Percentiles rank a stretch among this genome's conserved stretches.
These are phyloP conservation scores for Leptopilina syphax DNA, from an alignment of 2,888 invertebrate species.

Conservation along the genomic window DNA sequence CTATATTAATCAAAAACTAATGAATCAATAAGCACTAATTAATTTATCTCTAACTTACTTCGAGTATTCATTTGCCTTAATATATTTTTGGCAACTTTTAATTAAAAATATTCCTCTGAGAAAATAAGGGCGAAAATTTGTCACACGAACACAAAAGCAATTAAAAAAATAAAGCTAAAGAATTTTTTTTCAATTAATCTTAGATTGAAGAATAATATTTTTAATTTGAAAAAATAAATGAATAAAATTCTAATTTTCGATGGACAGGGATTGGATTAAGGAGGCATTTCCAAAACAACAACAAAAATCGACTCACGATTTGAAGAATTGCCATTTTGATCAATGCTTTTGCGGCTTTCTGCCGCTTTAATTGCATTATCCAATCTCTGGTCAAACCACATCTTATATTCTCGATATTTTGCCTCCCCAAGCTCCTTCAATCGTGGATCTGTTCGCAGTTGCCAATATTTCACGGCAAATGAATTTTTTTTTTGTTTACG, in stretches of 20 bases:
- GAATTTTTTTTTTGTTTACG: neutral
- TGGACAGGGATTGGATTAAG: neutral
- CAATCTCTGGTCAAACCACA: conserved; percentile 89
- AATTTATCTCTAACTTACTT: neutral
- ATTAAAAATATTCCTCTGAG: neutral
- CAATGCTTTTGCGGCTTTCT: conserved; percentile 71
- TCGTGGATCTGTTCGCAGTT: conserved; percentile 83
- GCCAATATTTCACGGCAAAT: conserved; percentile 32
- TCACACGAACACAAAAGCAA: neutral
- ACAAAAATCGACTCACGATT: conserved; percentile 65
- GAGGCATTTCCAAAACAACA: conserved; percentile 2
- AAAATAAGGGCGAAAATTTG: neutral
- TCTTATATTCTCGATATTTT: conserved; percentile 84
- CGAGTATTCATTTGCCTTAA: neutral
- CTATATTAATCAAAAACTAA: no score
- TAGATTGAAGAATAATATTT: no score
- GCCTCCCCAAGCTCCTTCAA: conserved; percentile 85
- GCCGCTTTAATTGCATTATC: conserved; percentile 93
- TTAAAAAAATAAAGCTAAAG: neutral
- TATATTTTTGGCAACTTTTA: conserved; percentile 5
- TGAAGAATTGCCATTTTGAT: conserved; percentile 58
- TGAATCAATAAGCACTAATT: no score
- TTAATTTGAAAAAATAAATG: neutral
- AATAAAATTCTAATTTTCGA: neutral
- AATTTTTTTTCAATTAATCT: no score